Evolutionary conservation across 2,113 vertebrate species (phyloP), one percentile per base, ranked within the genome.

Genomic region (Oncorhynchus keta): DNA sequence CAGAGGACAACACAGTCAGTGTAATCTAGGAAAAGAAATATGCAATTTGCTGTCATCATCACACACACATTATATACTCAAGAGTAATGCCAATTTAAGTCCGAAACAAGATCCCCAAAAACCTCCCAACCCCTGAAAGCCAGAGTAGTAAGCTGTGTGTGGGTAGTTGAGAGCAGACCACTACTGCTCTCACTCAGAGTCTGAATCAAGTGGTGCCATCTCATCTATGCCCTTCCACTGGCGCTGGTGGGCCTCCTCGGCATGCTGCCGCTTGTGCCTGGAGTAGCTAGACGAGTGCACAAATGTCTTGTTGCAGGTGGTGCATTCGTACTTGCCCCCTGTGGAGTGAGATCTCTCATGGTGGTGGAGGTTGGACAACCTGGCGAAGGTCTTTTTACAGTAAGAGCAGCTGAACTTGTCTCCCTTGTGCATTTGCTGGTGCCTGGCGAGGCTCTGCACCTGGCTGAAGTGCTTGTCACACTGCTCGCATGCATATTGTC

Each of bases 261-360:
- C 14, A 70, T 94, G 93, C 0, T 92, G 91, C 85, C 92, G 93
- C 92, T 93, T 94, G 83, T 94, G 93, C 76, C 93, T 91, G 0
- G 91, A 92, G 86, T 92, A 93, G 80, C 92, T 93, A 64, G 92
- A 93, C 0, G 92, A 93, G 86, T 94, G 93, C 84, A 93, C 91
- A 77, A 94, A 94, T 82, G 91, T 93, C 85, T 94, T 94, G 80
- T 87, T 88, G 86, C 93, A 94, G 61, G 88, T 81, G 0, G 71
- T n/a, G 65, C 93, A 94, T 20, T 86, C 84, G 83, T 92, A 94
- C 55, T 88, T 91, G 85, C 93, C 93, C 13, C 83, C 83, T 20
- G 77, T 61, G 45, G 79, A 59, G 68, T 51, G 22, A 74, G 85
- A 72, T 81, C 90, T 89, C 64, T 87, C 86, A 48, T 86, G 86